Percentiles rank a stretch among this genome's conserved stretches.
phyloP scores from a whole-genome alignment of 2,113 vertebrate genomes.

The Candoia aspera region DNA sequence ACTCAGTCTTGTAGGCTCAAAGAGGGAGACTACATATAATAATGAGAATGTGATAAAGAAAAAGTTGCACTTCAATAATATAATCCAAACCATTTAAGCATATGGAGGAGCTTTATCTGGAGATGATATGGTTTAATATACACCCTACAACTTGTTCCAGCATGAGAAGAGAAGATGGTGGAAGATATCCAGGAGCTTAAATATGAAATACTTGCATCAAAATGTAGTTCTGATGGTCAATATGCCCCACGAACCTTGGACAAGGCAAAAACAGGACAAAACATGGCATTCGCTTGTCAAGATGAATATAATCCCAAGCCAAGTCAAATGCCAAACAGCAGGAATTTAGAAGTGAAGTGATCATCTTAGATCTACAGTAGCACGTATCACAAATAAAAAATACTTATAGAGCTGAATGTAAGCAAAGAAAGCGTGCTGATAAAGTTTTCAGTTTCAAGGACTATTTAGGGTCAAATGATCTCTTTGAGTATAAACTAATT shows the following conservation, averaged over 20 bases:
- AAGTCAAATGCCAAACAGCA: neutral
- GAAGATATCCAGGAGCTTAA: neutral
- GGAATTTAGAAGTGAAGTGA: neutral
- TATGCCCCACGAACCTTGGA: neutral
- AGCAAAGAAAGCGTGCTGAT: neutral
- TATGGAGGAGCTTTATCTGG: neutral
- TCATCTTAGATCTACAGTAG: neutral
- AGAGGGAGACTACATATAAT: neutral
- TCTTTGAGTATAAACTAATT: conserved; percentile 46
- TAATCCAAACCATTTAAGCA: neutral
- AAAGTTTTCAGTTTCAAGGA: neutral
- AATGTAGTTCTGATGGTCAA: neutral
- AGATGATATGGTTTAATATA: neutral
- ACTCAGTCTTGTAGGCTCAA: neutral
- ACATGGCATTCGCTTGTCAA: neutral
- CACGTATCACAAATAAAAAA: neutral
- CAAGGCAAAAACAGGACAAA: neutral
- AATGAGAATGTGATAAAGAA: neutral
- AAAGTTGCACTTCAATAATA: neutral
- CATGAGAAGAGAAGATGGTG: neutral
- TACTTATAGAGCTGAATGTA: neutral
- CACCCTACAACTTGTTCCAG: neutral
- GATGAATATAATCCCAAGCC: neutral
- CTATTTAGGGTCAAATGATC: neutral
- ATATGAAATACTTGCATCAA: neutral